Evolutionary conservation across 2,113 vertebrate species (phyloP).

Genomic region (Procavia capensis): DNA sequence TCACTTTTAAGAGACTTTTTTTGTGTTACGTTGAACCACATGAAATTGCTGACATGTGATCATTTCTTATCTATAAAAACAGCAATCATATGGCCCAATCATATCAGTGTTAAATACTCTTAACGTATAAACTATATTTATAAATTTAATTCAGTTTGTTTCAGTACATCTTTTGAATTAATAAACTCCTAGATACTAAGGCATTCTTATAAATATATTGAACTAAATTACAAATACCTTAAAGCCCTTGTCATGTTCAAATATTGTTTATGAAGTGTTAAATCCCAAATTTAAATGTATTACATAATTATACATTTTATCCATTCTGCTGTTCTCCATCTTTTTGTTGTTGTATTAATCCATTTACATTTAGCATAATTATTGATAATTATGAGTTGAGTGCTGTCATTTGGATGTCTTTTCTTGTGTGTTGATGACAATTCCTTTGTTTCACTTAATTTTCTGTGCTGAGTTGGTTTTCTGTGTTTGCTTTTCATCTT

Average conservation of each 20-base stretch:
- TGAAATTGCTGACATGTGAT: not conserved
- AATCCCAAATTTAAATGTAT: not conserved
- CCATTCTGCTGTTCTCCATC: too few relatives aligned
- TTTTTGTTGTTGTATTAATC: too few relatives aligned
- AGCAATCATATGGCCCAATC: not conserved
- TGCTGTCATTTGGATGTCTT: too few relatives aligned
- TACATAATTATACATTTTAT: not conserved
- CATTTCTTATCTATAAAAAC: not conserved
- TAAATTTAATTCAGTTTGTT: not conserved
- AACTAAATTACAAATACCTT: conserved; percentile 1
- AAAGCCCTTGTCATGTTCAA: not conserved
- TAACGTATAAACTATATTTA: not conserved
- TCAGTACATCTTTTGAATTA: not conserved
- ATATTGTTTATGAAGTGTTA: conserved; percentile 38
- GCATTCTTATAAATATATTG: not conserved
- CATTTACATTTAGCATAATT: too few relatives aligned
- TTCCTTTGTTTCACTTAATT: too few relatives aligned
- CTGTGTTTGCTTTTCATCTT: too few relatives aligned
- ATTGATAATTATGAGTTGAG: too few relatives aligned
- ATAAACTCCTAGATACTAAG: not conserved
- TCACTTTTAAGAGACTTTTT: too few relatives aligned
- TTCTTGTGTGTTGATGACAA: too few relatives aligned
- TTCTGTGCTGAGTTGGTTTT: too few relatives aligned
- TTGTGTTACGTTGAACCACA: not conserved
- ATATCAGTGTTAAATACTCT: not conserved